These are phyloP conservation scores for Thaleichthys pacificus DNA, from an alignment of 2,797 vertebrate species.

Conservation along the genomic window DNA sequence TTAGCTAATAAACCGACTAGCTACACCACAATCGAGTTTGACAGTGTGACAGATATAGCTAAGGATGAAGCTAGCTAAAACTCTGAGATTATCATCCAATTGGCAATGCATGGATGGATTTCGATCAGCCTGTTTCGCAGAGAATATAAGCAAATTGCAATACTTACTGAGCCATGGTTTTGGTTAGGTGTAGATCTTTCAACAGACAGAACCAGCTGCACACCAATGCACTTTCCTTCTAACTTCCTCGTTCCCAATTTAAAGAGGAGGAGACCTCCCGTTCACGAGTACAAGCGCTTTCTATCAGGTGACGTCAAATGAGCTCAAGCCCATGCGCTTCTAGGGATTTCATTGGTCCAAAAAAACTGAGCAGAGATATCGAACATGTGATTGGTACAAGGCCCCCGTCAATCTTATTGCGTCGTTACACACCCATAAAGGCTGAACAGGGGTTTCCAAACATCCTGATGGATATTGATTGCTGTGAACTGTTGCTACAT, in stretches of 20 bases:
- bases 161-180: conserved; percentile 77
- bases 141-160: background rate
- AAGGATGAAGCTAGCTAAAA: background rate
- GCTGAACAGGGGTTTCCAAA: background rate
- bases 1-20: conserved; percentile 31
- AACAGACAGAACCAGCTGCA: conserved; percentile 33
- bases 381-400: conserved; percentile 52
- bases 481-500: no score
- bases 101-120: background rate
- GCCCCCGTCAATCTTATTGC: conserved; percentile 17
- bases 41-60: background rate
- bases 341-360: conserved; percentile 58
- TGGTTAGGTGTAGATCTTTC: conserved; percentile 18
- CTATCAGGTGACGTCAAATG: conserved; percentile 45
- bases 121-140: fast-evolving
- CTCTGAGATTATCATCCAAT: background rate
- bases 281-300: background rate
- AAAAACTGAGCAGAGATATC: conserved; percentile 61
- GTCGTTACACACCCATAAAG: conserved; percentile 21
- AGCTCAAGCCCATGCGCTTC: background rate
- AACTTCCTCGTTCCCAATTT: conserved; percentile 68
- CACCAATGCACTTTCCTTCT: background rate
- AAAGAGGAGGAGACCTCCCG: background rate
- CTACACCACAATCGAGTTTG: background rate
- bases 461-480: background rate